Conservation (phyloP, 2,888 invertebrate genomes). For the Apeira syringaria region DNA sequence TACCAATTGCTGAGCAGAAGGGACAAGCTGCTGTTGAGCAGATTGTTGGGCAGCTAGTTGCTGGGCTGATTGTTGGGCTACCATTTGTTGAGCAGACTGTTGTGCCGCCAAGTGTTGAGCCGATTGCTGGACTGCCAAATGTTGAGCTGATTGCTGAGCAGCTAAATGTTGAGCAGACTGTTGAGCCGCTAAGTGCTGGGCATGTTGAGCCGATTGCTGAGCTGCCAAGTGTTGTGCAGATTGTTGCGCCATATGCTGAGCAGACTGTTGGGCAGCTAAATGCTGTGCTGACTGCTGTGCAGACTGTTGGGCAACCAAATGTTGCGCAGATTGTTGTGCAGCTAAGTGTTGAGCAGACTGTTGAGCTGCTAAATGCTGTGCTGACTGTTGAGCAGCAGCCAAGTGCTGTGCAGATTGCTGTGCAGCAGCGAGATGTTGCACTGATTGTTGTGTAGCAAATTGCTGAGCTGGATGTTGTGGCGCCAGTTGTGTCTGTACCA, state of each 20-base stretch:
- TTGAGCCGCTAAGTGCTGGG: constrained; percentile 47
- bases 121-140: constrained; percentile 57
- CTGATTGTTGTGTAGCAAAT: constrained; percentile 63
- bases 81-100: constrained; percentile 63
- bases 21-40: constrained; percentile 70
- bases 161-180: constrained; percentile 43
- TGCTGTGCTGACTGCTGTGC: constrained; percentile 61
- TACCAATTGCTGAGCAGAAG: constrained; percentile 67
- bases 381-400: constrained; percentile 50
- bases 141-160: constrained; percentile 52
- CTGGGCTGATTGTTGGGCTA: constrained; percentile 59
- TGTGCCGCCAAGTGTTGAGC: constrained; percentile 62
- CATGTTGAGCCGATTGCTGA: constrained; percentile 60
- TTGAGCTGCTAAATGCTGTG: constrained; percentile 40
- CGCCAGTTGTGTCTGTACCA: constrained; percentile 68
- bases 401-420: constrained; percentile 44
- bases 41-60: constrained; percentile 69
- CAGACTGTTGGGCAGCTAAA: constrained; percentile 53
- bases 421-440: constrained; percentile 32
- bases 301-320: constrained; percentile 55
- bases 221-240: constrained; percentile 56
- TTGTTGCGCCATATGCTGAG: constrained; percentile 55
- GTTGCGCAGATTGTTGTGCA: constrained; percentile 50
- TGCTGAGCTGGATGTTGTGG: constrained; percentile 68
- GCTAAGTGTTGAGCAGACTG: constrained; percentile 60